These are phyloP conservation scores for Hucho hucho DNA, from an alignment of 2,113 vertebrate species.

Conservation along the genomic window DNA sequence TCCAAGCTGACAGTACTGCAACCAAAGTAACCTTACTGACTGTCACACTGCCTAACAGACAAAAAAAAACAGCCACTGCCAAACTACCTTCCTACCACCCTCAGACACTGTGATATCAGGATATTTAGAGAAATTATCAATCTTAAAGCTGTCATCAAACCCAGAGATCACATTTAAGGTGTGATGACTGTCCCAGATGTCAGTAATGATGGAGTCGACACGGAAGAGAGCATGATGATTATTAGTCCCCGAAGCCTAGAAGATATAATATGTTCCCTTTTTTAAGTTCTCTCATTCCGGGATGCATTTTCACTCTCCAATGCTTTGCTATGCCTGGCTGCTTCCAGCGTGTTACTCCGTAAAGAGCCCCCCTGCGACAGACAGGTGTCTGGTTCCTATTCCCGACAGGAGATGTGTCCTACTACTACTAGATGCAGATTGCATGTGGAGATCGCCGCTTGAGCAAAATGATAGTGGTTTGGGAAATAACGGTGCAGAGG, in stretches of 20 bases:
- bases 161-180: constrained; percentile 46
- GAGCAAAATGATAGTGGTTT: constrained; percentile 69
- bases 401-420: constrained; percentile 50
- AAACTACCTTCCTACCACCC: neutral
- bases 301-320: constrained; percentile 50
- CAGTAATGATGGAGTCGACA: constrained; percentile 50
- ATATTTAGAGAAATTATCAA: constrained; percentile 46
- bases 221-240: constrained; percentile 41
- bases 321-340: constrained; percentile 63
- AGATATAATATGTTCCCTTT: constrained; percentile 41
- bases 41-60: constrained; percentile 33
- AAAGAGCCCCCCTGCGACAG: constrained; percentile 26
- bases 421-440: constrained; percentile 72
- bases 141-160: constrained; percentile 52
- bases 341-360: constrained; percentile 38
- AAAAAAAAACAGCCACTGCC: neutral
- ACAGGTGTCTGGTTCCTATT: constrained; percentile 72
- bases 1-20: constrained; percentile 44
- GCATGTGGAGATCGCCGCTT: constrained; percentile 67
- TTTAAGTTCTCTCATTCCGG: constrained; percentile 52
- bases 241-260: constrained; percentile 37
- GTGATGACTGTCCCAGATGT: constrained; percentile 63
- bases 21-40: constrained; percentile 7
- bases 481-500: constrained; percentile 40
- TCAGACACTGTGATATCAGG: neutral